Percentiles rank a stretch among this genome's conserved stretches.
These are phyloP conservation scores for Pogonomyrmex barbatus DNA, from an alignment of 1,140 invertebrate genomes.

Conservation along the genomic window DNA sequence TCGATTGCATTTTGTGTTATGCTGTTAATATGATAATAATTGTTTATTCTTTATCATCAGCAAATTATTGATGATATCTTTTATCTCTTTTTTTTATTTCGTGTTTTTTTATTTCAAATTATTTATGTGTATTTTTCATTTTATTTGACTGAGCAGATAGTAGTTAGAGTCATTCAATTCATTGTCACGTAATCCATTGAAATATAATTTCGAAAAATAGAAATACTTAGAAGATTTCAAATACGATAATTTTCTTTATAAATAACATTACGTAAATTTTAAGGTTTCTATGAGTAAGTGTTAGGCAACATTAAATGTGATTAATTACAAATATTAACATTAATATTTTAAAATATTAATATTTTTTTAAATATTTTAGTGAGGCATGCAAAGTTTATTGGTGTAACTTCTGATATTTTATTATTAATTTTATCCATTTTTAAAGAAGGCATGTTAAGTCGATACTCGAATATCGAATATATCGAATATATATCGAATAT, in stretches of 20 bases:
- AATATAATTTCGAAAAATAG: too few species aligned
- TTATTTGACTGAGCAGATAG: neutral
- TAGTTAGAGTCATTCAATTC: too few species aligned
- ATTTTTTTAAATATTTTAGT: neutral
- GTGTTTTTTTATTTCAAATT: neutral
- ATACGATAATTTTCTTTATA: too few species aligned
- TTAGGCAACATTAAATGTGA: too few species aligned
- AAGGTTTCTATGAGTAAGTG: too few species aligned
- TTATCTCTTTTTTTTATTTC: neutral
- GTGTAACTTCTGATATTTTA: constrained; percentile 9
- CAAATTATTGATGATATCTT: neutral
- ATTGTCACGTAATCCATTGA: too few species aligned
- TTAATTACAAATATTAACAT: neutral
- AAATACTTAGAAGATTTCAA: too few species aligned
- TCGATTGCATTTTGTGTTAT: neutral
- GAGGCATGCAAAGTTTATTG: neutral
- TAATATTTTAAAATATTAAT: constrained; percentile 12
- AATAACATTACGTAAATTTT: too few species aligned
- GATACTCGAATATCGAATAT: too few species aligned
- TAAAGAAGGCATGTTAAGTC: too few species aligned
- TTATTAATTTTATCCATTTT: neutral
- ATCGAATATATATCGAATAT: too few species aligned
- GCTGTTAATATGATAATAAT: neutral
- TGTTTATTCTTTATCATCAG: neutral
- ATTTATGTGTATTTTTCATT: neutral